These are phyloP conservation scores for Ariopsis seemanni DNA, from an alignment of 2,113 vertebrate species.

Conservation along the genomic window DNA sequence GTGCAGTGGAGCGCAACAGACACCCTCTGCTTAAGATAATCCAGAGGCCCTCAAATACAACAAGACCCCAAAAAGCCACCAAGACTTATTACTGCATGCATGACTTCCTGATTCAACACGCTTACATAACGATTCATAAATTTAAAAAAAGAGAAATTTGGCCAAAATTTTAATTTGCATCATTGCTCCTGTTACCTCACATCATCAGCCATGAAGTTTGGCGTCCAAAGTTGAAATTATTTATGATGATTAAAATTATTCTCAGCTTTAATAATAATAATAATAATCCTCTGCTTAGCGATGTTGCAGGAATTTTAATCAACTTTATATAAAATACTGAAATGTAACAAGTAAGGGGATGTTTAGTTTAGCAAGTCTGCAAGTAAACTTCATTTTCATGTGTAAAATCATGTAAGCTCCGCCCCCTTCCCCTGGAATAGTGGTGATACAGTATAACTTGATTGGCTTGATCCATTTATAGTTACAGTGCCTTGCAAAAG, in stretches of 20 bases:
- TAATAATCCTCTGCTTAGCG: too few relatives aligned
- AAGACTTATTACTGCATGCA: background rate
- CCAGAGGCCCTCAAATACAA: conserved; percentile 34
- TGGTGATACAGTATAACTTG: background rate
- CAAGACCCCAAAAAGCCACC: conserved; percentile 5
- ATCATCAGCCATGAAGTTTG: background rate
- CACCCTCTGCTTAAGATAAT: conserved; percentile 56
- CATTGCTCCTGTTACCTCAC: background rate
- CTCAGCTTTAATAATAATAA: too few relatives aligned
- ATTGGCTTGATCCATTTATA: too few relatives aligned
- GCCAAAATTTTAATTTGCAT: background rate
- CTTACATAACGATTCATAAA: background rate
- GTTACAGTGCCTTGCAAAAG: too few relatives aligned
- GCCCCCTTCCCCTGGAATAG: background rate
- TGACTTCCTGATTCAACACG: background rate
- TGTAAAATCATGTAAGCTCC: background rate
- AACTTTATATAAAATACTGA: too few relatives aligned
- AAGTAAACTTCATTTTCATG: too few relatives aligned
- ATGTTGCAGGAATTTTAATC: too few relatives aligned
- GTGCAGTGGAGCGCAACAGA: conserved; percentile 58
- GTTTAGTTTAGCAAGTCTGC: too few relatives aligned
- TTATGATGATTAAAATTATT: too few relatives aligned
- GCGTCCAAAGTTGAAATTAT: background rate
- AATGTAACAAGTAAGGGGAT: too few relatives aligned
- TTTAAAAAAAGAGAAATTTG: background rate